These are phyloP conservation scores for Anhinga anhinga DNA, from an alignment of 2,113 vertebrate species.

Conservation along the genomic window DNA sequence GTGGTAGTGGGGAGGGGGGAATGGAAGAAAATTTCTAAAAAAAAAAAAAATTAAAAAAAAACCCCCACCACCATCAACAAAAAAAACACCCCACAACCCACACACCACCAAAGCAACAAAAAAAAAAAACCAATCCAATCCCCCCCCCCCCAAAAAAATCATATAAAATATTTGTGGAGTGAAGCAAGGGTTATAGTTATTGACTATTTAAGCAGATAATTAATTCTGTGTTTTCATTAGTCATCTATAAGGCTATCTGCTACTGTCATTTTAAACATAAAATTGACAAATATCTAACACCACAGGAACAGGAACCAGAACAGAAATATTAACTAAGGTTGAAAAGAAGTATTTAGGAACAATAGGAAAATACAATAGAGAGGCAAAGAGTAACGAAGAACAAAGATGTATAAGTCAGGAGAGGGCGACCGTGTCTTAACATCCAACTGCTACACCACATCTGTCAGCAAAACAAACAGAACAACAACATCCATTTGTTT, in stretches of 20 bases:
- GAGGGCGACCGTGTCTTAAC: neutral
- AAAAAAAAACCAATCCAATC: too few species aligned
- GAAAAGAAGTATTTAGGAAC: neutral
- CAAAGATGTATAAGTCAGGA: neutral
- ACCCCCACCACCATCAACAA: too few species aligned
- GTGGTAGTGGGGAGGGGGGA: accelerated
- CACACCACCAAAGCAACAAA: neutral
- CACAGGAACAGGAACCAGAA: neutral
- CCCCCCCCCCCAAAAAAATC: too few species aligned
- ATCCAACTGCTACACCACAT: neutral
- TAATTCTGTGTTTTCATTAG: neutral
- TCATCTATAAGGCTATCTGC: neutral
- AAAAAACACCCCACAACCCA: too few species aligned
- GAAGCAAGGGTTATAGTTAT: neutral
- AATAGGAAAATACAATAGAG: neutral
- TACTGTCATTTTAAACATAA: neutral
- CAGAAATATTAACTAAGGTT: neutral
- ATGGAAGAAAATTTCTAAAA: neutral
- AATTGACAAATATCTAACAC: neutral
- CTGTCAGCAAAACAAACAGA: neutral
- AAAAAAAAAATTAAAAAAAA: neutral
- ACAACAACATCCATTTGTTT: neutral
- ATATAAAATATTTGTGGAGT: neutral
- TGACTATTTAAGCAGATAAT: neutral
- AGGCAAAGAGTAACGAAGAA: neutral